Base-by-base conservation (phyloP, 2,888 invertebrate genomes). In the Drosophila subquinaria region DNA sequence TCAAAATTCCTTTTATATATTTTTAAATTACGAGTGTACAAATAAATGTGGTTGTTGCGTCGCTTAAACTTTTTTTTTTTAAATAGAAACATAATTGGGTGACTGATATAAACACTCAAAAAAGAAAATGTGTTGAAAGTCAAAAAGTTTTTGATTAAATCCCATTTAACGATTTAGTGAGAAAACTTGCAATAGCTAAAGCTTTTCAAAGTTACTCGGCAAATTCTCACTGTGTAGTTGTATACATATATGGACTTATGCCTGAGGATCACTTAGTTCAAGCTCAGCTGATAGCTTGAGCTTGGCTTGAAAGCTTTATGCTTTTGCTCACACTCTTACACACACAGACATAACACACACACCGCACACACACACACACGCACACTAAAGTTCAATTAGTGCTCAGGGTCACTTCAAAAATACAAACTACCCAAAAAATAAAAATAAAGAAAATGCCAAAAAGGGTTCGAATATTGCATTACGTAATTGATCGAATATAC, bases 261-360 rank as follows among this genome's bases (percentile, higher is more conserved):
- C 43, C 59, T 59, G 67, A 72, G 81, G 80, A 80, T 76, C 76
- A 79, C 61, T 67, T 61, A 61, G 76, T 75, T 76, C 79, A 79
- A 79, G 60, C 76, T 76, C 80, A 77, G 77, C 80, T 80, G 77
- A 77, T 77, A 67, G 53, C 66, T 79, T 52, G 40, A 66, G 60
- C 47, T 66, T 62, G 38, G 57, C 78, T 38, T 61, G 48, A 69
- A 75, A 76, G 76, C 75, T 62, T 59, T 42, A 42, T 11, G 15
- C 64, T 51, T 48, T 50, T 38, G 36, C 51, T 61, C 50, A 10
- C 35, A 36, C 36, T 5, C 36, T 1, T 20, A 10, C 17, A 43
- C 43, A 42, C 15, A n/a, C n/a, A 42, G 17, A 38, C 53, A 38
- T n/a, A n/a, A n/a, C 30, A 45, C 23, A 17, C 61, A 42, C 60